A percentile compares a stretch with the other conserved stretches of the same genome.
These are phyloP conservation scores for Drosophila colorata DNA, from an alignment of 2,888 invertebrate genomes.

Conservation along the genomic window DNA sequence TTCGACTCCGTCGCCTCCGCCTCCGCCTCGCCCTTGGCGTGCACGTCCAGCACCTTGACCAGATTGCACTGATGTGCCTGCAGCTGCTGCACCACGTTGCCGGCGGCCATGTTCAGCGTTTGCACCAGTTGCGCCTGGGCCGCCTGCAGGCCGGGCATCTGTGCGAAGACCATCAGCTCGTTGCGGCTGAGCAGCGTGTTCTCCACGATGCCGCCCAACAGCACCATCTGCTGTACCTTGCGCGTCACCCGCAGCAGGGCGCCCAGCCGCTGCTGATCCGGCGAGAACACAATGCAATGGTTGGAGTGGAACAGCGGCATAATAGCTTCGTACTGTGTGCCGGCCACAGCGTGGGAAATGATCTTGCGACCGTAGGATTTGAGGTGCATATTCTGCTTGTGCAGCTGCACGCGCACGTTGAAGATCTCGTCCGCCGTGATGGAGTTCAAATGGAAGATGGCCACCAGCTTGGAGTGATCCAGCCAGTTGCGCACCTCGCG, in stretches of 20 bases:
- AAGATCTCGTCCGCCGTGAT: slow-evolving; percentile 89
- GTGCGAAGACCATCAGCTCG: slow-evolving; percentile 89
- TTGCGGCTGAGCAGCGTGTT: slow-evolving; percentile 89
- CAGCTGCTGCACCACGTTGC: slow-evolving; percentile 88
- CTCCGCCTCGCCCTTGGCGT: slow-evolving; percentile 80
- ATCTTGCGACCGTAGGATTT: slow-evolving; percentile 89
- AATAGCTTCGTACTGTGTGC: slow-evolving; percentile 89
- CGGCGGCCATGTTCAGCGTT: slow-evolving; percentile 89
- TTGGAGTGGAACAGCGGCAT: slow-evolving; percentile 88
- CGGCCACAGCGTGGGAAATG: slow-evolving; percentile 88
- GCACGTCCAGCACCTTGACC: slow-evolving; percentile 89
- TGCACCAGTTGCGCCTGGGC: slow-evolving; percentile 90
- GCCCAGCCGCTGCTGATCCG: slow-evolving; percentile 88
- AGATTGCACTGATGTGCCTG: slow-evolving; percentile 89
- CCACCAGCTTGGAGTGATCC: slow-evolving; percentile 89
- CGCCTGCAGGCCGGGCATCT: slow-evolving; percentile 88
- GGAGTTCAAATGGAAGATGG: slow-evolving; percentile 90
- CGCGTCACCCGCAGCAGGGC: slow-evolving; percentile 89
- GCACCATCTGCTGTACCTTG: slow-evolving; percentile 89
- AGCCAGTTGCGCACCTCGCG: slow-evolving; percentile 90
- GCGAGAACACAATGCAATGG: slow-evolving; percentile 90
- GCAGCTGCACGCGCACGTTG: slow-evolving; percentile 88
- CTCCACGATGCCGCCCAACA: slow-evolving; percentile 92
- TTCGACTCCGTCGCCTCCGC: neutral
- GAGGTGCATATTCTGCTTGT: slow-evolving; percentile 89